phyloP scores from a whole-genome alignment of 1,140 invertebrate species.

The Heliconius hewitsoni region DNA sequence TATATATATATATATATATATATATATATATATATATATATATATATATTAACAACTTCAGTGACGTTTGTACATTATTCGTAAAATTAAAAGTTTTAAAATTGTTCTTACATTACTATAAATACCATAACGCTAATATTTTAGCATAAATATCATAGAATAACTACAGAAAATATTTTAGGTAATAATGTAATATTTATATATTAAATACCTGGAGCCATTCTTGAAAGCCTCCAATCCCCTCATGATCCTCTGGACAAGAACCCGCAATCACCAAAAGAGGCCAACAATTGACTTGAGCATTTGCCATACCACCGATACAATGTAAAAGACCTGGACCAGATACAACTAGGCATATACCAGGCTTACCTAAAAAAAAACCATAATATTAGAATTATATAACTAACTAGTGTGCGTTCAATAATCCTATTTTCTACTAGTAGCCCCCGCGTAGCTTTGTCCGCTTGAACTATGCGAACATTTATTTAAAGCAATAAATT shows the following conservation, averaged over 20 bases:
- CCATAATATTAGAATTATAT: not conserved
- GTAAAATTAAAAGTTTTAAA: no score
- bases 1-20: no score
- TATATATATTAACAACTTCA: no score
- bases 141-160: not conserved
- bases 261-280: slow-evolving; percentile 95
- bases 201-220: slow-evolving; percentile 86
- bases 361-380: slow-evolving; percentile 86
- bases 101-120: no score
- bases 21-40: no score
- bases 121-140: no score
- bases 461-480: no score
- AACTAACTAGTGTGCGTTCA: no score
- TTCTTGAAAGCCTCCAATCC: slow-evolving; percentile 97
- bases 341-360: slow-evolving; percentile 95
- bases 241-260: slow-evolving; percentile 94
- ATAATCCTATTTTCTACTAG: no score
- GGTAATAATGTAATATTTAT: not conserved
- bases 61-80: no score
- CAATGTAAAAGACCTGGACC: slow-evolving; percentile 97
- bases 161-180: not conserved
- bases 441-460: no score
- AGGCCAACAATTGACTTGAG: slow-evolving; percentile 98
- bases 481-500: no score
- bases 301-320: slow-evolving; percentile 97